Evolutionary conservation across 2,113 vertebrate genomes (phyloP).

Genomic region (Oceanodroma tethys): DNA sequence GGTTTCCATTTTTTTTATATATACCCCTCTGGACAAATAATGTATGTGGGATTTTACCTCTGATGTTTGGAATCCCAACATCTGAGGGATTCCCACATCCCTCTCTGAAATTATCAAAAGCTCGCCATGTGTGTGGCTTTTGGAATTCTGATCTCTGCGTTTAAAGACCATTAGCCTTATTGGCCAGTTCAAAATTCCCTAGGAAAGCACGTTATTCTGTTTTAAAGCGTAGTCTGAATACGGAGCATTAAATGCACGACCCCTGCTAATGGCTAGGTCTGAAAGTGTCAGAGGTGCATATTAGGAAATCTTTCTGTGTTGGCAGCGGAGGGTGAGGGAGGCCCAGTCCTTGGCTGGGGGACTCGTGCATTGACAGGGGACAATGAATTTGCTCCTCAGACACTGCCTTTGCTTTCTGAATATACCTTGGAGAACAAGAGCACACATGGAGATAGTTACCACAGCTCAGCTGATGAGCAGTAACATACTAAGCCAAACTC

Average conservation of each 20-base stretch:
- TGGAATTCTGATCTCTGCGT: not conserved
- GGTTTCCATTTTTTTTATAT: not conserved
- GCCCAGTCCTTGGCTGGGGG: not conserved
- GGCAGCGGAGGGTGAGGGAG: not conserved
- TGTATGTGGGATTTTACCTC: not conserved
- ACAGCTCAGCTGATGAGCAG: not conserved
- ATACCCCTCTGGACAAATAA: not conserved
- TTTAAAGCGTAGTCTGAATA: not conserved
- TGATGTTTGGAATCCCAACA: rapidly evolving
- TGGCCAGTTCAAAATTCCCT: not conserved
- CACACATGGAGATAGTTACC: not conserved
- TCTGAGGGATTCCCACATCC: not conserved
- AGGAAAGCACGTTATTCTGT: not conserved
- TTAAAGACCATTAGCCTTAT: not conserved
- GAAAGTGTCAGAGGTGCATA: not conserved
- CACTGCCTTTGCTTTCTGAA: not conserved
- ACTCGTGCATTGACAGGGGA: not conserved
- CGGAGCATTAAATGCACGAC: rapidly evolving
- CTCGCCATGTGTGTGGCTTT: not conserved
- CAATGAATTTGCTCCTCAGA: not conserved
- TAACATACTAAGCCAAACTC: not conserved
- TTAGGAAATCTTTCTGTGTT: not conserved
- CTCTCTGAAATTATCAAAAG: not conserved
- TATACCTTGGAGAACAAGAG: not conserved
- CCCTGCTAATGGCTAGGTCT: not conserved